Conservation (phyloP, 1,140 invertebrate species). For the Uloborus diversus region DNA sequence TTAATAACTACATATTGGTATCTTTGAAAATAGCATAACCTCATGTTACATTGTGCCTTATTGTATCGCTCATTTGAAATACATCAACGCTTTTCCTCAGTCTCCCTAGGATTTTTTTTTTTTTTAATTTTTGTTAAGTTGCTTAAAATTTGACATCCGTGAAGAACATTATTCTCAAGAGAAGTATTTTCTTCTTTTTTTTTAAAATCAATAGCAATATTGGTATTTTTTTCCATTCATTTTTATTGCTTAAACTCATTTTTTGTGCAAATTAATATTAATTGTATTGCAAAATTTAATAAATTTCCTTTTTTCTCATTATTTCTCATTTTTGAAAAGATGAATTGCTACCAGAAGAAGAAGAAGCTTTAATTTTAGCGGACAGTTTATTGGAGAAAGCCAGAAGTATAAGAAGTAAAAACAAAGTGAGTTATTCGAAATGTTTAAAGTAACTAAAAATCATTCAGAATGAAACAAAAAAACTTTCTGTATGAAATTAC, state of each 20-base stretch:
- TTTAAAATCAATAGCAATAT: no score
- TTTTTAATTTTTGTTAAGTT: no score
- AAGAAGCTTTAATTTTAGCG: constrained; percentile 18
- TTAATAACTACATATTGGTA: no score
- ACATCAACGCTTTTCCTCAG: no score
- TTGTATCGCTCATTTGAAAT: no score
- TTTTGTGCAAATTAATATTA: not conserved
- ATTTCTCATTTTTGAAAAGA: not conserved
- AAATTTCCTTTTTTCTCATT: not conserved
- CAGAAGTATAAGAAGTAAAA: constrained; percentile 7
- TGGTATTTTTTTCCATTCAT: no score
- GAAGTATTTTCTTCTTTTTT: not conserved
- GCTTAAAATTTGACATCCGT: not conserved
- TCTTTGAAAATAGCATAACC: no score
- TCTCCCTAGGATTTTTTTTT: no score
- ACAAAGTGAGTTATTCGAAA: not conserved
- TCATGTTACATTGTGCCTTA: no score
- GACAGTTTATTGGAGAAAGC: constrained; percentile 18
- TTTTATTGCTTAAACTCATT: no score
- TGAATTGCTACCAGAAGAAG: not conserved
- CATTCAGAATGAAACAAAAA: not conserved
- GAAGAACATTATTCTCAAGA: not conserved
- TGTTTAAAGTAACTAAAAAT: no score
- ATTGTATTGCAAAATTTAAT: not conserved
- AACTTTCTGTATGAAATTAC: not conserved